Base-by-base conservation (phyloP, 64 coral and sea anemone species). In the Orbicella faveolata region DNA sequence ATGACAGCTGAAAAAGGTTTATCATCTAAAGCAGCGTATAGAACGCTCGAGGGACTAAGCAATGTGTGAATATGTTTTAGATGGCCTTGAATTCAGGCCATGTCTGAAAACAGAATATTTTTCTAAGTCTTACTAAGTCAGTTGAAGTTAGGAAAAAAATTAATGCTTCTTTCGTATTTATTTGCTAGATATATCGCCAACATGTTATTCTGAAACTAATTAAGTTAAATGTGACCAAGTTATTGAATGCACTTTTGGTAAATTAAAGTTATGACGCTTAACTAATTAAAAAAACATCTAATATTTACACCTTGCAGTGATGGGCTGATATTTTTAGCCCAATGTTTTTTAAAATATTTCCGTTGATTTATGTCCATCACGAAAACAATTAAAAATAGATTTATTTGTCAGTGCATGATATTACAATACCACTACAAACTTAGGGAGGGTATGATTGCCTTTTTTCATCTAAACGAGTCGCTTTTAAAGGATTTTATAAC, bases 231-330 rank as follows among this genome's bases (percentile, higher is more conserved):
- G 12, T 10, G 8, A 10, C 10, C 55, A 59, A 59, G 11, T 59
- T 59, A 59, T 59, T 59, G 55, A 2, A 8, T 55, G 7, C 53
- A 44, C 44, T 78, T n/a, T 10, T 53, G 37, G 36, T 61, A 6
- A 12, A 80, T 80, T 30, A 61, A 39, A 83, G 80, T 83, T 64
- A 66, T 83, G 61, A 13, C 80, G 63, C 62, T 10, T 7, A 15
- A 2, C 36, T 67, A 68, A 67, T 68, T 35, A 66, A 20, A 39
- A 26, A 64, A 9, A 83, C 21, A 36, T 83, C 44, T 59, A 59
- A 6, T 48, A 59, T 59, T 59, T 59, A 59, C 55, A 59, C 55
- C 55, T 1, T 9, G 55, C 55, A 59, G 55, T 59, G 55, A 14
- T 59, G 55, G 55, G 55, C 13, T 15, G 13, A 59, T 59, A 59